A percentile compares a stretch with the other conserved stretches of the same genome.
Evolutionary conservation across 1,140 invertebrate species (phyloP).

Genomic region (Popillia japonica): DNA sequence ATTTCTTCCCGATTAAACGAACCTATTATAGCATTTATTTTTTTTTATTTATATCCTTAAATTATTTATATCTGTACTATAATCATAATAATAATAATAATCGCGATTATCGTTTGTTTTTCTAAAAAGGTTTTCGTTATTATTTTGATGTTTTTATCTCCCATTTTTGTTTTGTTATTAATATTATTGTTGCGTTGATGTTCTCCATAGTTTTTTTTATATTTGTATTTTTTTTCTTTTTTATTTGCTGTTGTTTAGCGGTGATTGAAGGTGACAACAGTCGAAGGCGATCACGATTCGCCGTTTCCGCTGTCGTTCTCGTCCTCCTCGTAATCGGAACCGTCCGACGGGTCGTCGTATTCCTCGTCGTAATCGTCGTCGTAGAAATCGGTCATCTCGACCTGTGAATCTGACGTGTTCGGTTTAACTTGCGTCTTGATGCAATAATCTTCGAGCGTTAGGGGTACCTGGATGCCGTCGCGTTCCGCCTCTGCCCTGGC

Average conservation of each 20-base stretch:
- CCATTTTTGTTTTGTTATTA: background rate
- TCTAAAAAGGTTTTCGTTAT: too few species aligned
- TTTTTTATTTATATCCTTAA: too few species aligned
- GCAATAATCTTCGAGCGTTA: constrained; percentile 98
- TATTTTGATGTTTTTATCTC: too few species aligned
- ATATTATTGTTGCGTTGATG: constrained; percentile 5
- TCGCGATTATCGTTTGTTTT: too few species aligned
- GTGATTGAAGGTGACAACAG: background rate
- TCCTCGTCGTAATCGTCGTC: constrained; percentile 90
- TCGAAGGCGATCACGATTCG: constrained; percentile 57
- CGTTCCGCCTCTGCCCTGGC: constrained; percentile 94
- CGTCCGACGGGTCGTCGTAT: constrained; percentile 71
- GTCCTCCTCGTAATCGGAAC: constrained; percentile 78
- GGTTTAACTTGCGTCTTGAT: constrained; percentile 89
- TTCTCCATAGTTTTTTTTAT: background rate
- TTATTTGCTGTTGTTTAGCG: background rate
- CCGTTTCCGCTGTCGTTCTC: constrained; percentile 65
- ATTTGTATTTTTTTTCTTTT: background rate
- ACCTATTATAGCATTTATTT: too few species aligned
- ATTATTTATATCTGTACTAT: too few species aligned
- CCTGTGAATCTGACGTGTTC: constrained; percentile 73
- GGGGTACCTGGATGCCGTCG: constrained; percentile 95
- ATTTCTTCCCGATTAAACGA: too few species aligned
- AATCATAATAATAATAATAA: too few species aligned
- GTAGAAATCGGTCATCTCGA: constrained; percentile 91